Percentiles rank a stretch among this genome's conserved stretches.
Conservation (phyloP, 2,888 invertebrate species). For the Platycnemis pennipes region DNA sequence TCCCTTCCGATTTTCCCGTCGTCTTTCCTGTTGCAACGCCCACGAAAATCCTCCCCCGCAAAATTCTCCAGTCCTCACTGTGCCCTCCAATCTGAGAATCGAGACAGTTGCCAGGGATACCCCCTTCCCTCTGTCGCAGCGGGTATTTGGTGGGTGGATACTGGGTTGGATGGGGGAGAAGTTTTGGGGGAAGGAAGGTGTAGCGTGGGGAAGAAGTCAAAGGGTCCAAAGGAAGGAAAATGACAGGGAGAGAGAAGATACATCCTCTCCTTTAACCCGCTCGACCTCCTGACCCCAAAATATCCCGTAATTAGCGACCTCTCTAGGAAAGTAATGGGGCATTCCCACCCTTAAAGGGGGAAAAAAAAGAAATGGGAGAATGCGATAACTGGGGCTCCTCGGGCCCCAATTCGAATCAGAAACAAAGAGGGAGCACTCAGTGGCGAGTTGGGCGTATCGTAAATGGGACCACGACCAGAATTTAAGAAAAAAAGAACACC, state of each 20-base stretch:
- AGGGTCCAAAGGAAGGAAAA: neutral
- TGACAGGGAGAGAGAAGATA: neutral
- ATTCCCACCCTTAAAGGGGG: neutral
- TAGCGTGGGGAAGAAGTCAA: neutral
- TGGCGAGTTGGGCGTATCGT: neutral
- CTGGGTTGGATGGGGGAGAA: too few species aligned
- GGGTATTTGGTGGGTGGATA: neutral
- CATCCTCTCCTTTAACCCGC: neutral
- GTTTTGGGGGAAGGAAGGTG: too few species aligned
- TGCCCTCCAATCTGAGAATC: neutral
- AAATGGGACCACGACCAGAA: neutral
- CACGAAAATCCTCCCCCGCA: neutral
- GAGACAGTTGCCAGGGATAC: neutral
- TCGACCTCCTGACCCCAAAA: neutral
- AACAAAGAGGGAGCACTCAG: neutral
- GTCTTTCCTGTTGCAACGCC: neutral
- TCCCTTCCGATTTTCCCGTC: neutral
- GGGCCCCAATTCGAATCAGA: neutral
- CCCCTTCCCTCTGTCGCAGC: neutral
- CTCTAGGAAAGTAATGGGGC: neutral
- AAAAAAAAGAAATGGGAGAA: neutral
- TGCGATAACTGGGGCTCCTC: neutral
- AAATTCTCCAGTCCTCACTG: neutral
- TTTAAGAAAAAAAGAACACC: neutral
- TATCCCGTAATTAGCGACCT: neutral